Percentiles rank a stretch among this genome's conserved stretches.
Conservation (phyloP, 2,113 vertebrate species). For the Indicator maculatus region DNA sequence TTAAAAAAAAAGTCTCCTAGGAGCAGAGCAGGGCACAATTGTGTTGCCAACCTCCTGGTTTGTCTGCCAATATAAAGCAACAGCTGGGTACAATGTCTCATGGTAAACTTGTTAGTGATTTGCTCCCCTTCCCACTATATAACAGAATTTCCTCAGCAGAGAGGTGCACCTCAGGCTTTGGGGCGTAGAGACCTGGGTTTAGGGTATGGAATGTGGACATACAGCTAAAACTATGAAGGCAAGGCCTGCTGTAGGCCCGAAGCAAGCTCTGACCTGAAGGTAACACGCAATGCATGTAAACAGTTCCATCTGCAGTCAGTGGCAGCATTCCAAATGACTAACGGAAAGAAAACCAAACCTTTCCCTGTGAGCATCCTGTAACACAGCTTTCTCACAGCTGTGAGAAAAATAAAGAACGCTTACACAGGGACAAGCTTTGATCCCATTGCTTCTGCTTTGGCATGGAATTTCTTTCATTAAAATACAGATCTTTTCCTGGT, state of each 20-base stretch:
- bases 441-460: not conserved
- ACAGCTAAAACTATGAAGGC: not conserved
- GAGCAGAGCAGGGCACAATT: not conserved
- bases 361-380: not conserved
- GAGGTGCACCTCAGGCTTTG: not conserved
- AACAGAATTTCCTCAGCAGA: not conserved
- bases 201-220: not conserved
- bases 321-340: slow-evolving; percentile 30
- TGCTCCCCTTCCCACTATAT: not conserved
- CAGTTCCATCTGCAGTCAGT: not conserved
- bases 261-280: not conserved
- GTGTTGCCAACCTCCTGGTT: not conserved
- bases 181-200: not conserved
- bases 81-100: not conserved
- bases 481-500: not conserved
- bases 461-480: not conserved
- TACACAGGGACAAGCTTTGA: not conserved
- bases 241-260: not conserved
- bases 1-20: not conserved
- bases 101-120: not conserved
- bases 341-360: not conserved
- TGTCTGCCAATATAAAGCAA: not conserved
- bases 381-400: not conserved
- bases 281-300: not conserved
- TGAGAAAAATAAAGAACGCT: not conserved